These are phyloP conservation scores for Mus spretus DNA, from an alignment of 2,797 vertebrate species.

Conservation along the genomic window DNA sequence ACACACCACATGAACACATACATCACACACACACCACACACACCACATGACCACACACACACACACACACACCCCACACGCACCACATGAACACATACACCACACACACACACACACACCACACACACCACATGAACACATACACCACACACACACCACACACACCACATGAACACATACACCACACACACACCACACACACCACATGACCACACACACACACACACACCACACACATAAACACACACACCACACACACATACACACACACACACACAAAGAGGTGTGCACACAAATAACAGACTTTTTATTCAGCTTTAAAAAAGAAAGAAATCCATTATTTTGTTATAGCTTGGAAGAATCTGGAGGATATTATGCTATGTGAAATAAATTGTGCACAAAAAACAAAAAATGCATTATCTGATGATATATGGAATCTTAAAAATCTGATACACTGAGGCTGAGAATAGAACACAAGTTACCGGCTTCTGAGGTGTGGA, in stretches of 20 bases:
- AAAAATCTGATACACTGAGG: not conserved
- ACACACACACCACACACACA: not conserved
- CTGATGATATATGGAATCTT: not conserved
- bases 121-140: not conserved
- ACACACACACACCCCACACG: not conserved
- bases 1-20: not conserved
- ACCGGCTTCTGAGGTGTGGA: not conserved
- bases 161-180: no score
- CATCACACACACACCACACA: not conserved
- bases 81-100: no score
- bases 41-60: not conserved
- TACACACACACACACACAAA: no score
- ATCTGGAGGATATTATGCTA: not conserved
- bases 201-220: fast-evolving
- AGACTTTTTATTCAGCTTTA: not conserved
- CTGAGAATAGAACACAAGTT: not conserved
- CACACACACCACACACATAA: not conserved
- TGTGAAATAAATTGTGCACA: not conserved
- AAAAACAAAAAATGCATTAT: not conserved
- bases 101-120: not conserved
- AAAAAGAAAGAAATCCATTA: slow-evolving; percentile 10
- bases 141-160: not conserved
- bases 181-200: no score
- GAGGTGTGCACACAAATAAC: not conserved
- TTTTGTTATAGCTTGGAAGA: not conserved